These are phyloP conservation scores for Vannuccia rotundouncinata DNA, from an alignment of 2,888 invertebrate genomes.

Conservation along the genomic window DNA sequence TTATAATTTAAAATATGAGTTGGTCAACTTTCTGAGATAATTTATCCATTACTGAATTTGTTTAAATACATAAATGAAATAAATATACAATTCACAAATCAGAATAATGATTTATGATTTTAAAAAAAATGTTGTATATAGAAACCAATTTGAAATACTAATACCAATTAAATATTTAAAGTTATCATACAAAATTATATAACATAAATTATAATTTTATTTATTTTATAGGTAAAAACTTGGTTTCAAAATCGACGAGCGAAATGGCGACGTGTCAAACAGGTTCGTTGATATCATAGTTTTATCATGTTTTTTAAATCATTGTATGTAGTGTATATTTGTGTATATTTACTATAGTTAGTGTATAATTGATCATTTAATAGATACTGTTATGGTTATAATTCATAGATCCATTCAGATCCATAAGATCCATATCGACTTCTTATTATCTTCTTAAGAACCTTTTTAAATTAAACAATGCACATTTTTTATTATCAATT, in stretches of 20 bases:
- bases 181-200: no score
- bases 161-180: no score
- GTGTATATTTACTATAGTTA: no score
- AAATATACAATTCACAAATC: neutral
- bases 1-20: no score
- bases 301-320: neutral
- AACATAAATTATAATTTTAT: neutral
- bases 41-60: neutral
- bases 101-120: neutral
- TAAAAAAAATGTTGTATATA: neutral
- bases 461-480: no score
- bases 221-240: neutral
- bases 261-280: conserved; percentile 12
- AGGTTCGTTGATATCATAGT: neutral
- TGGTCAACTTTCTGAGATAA: neutral
- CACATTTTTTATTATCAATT: no score
- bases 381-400: no score
- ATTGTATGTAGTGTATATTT: neutral
- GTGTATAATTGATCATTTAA: no score
- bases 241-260: conserved; percentile 8
- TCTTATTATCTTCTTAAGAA: no score
- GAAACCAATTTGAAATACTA: no score
- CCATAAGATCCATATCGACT: no score
- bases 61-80: neutral
- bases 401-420: no score